Evolutionary conservation across 2,888 invertebrate species (phyloP), one percentile per base, ranked within the genome.

Genomic region (Apodemia mormo): DNA sequence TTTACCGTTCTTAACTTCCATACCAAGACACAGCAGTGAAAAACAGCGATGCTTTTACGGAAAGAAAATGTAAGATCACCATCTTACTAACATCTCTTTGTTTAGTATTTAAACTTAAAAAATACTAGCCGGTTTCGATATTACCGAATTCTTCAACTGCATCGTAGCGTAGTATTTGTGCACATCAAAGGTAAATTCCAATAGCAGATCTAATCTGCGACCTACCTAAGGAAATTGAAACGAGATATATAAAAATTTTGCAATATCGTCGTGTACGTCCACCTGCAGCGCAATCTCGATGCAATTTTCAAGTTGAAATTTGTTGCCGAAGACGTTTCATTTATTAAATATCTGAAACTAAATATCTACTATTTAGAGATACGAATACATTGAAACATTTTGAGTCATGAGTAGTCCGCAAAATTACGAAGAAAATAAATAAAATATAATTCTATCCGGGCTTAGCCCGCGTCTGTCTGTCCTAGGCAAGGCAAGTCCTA

Each of bases 241-340:
- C 65, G 69, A 69, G 69, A 69, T 69, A 43, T 68, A 68, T 69
- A 69, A 69, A 69, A 69, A 69, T 69, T 54, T 69, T 40, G 69
- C 65, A 69, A 69, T 69, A 65, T 65, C 69, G 56, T 40, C 37
- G 37, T 54, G 61, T 61, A 61, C 69, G 69, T 69, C 65, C 69
- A 68, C 68, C 68, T 68, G 49, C 64, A 68, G 56, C 45, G 69
- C 65, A 69, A 65, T 65, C 69, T 68, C 64, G 65, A 52, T 69
- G 65, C 69, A 69, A 69, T 69, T 65, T 69, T 37, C 30, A 54
- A 69, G 54, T 65, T 54, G 68, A 65, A 68, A 65, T 43, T 52
- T 68, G 61, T 61, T 52, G 68, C 65, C 14, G 64, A 65, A 65
- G 52, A 54, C 52, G 22, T 69, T 56, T 69, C 40, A 65, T 65